phyloP scores from a whole-genome alignment of 2,113 vertebrate genomes.

The Camelus bactrianus region DNA sequence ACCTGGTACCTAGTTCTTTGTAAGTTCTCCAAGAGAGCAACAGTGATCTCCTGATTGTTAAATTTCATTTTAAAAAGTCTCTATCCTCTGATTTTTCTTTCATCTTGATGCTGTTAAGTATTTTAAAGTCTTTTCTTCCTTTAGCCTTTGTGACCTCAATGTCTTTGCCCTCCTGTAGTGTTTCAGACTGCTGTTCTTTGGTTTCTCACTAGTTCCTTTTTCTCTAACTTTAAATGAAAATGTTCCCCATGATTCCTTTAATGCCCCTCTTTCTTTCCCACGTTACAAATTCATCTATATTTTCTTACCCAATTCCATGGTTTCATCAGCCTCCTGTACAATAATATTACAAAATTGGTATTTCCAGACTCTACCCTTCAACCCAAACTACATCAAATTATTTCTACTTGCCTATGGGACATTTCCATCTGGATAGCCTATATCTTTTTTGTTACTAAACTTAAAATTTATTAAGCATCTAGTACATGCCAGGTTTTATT shows the following conservation, averaged over 20 bases:
- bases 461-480: conserved; percentile 8
- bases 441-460: not conserved
- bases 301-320: conserved; percentile 23
- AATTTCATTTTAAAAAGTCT: conserved; percentile 22
- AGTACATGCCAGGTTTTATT: not conserved
- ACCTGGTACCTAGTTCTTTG: conserved; percentile 13
- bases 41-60: not conserved
- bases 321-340: not conserved
- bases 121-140: not conserved
- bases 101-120: not conserved
- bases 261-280: not conserved
- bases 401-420: not conserved
- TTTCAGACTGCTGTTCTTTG: not conserved
- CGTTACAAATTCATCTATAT: not conserved
- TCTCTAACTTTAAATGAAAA: not conserved
- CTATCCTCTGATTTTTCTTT: not conserved
- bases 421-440: not conserved
- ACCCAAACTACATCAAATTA: not conserved
- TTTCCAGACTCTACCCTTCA: conserved; percentile 8
- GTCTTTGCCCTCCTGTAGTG: not conserved
- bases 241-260: not conserved
- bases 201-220: not conserved
- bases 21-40: not conserved
- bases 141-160: conserved; percentile 8
- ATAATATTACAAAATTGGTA: not conserved